Base-by-base conservation (phyloP, 2,888 invertebrate species). In the Synanthedon andrenaeformis region DNA sequence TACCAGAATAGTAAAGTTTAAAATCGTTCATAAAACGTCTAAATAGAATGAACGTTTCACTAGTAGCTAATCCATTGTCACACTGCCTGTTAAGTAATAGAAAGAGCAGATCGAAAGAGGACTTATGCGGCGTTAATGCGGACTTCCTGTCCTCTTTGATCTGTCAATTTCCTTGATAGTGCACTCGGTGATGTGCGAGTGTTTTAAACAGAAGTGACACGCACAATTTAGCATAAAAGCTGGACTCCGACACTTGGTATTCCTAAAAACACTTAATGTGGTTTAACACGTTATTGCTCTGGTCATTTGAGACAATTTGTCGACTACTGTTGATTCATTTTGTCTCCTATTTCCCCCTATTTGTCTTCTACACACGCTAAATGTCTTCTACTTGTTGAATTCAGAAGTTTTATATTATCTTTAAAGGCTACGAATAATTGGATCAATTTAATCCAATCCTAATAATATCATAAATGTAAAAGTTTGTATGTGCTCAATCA, bases 91-190 rank as follows among this genome's bases (percentile, higher is more conserved):
- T 23, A 14, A 52, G 56, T 51, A 62, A 62, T 65, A 69, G 69
- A 65, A 65, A 68, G 68, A 69, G 67, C 64, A 58, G 65, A 74
- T 79, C 75, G 75, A 76, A 76, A 73, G 69, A 70, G 66, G 71
- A 65, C 70, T 72, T 67, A 70, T 68, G 67, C 71, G 65, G 67
- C 69, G 74, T 69, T 84, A 83, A 84, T 84, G 76, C 73, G 72
- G 68, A 79, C 83, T 78, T 85, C 85, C 85, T 78, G 81, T 59
- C 70, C 70, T 76, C 79, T 80, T 79, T 82, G 76, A 74, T 81
- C 74, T 72, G 72, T 76, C 80, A 82, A 84, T 84, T 82, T 80
- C 73, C 75, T 79, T 70, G 67, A 69, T 71, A 74, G 65, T 82
- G 81, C 79, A 81, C 68, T 78, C 66, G 65, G 66, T 67, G 67